phyloP scores from a whole-genome alignment of 2,113 vertebrate species.

The Vidua macroura region DNA sequence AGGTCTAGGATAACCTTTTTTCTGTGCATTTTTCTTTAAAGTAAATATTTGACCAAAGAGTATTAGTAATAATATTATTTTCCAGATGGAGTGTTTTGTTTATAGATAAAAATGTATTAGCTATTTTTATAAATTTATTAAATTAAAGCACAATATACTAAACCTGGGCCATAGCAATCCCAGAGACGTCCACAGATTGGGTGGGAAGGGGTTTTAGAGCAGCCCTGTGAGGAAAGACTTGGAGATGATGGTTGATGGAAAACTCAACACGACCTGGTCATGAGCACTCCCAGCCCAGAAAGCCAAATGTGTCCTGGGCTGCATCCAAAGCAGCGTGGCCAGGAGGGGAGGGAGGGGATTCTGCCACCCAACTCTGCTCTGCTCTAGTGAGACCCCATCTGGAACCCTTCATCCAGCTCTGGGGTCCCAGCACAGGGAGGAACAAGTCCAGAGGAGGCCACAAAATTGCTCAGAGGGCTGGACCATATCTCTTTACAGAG shows the following conservation, averaged over 20 bases:
- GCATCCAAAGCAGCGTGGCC: rapidly evolving
- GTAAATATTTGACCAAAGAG: neutral
- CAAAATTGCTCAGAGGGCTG: neutral
- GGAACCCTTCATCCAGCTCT: neutral
- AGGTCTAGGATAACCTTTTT: neutral
- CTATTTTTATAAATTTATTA: neutral
- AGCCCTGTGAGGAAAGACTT: neutral
- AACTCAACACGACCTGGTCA: neutral
- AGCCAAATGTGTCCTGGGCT: neutral
- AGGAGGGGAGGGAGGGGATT: neutral
- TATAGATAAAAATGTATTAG: neutral
- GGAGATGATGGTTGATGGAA: neutral
- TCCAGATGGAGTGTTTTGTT: neutral
- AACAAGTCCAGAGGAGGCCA: neutral
- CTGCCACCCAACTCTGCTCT: neutral
- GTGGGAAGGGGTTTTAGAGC: neutral
- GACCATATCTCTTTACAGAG: neutral
- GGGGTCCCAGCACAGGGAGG: neutral
- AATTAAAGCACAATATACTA: neutral
- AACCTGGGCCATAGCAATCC: neutral
- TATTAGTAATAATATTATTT: neutral
- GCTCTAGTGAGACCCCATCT: neutral
- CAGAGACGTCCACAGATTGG: neutral
- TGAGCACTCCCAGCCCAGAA: rapidly evolving
- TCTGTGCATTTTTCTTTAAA: neutral